Evolutionary conservation across 2,888 invertebrate species (phyloP).

Genomic region (Ethmia dodecea): DNA sequence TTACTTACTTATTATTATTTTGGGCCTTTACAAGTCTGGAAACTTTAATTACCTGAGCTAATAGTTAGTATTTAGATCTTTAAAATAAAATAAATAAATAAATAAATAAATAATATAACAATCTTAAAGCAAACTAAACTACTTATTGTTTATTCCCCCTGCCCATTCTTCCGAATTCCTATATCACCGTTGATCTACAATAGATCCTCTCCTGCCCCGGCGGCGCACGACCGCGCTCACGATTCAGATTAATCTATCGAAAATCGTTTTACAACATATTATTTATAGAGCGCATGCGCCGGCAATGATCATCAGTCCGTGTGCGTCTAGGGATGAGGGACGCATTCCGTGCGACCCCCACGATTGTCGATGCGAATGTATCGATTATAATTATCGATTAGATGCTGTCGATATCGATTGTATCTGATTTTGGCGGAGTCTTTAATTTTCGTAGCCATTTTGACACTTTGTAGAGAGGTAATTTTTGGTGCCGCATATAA

Average conservation of each 20-base stretch:
- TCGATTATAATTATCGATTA: slow-evolving; percentile 34
- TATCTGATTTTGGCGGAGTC: too few relatives aligned
- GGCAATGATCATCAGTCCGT: slow-evolving; percentile 76
- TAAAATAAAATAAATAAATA: too few relatives aligned
- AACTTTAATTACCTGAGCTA: too few relatives aligned
- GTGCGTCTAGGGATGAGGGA: slow-evolving; percentile 62
- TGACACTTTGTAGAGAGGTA: too few relatives aligned
- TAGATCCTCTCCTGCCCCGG: slow-evolving; percentile 66
- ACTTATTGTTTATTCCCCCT: neutral
- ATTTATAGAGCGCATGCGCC: slow-evolving; percentile 77
- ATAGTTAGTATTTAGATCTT: too few relatives aligned
- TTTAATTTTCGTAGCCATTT: too few relatives aligned
- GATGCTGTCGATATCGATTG: slow-evolving; percentile 16
- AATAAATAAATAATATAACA: too few relatives aligned
- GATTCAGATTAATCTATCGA: slow-evolving; percentile 79
- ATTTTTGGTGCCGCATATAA: too few relatives aligned
- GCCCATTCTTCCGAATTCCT: slow-evolving; percentile 36
- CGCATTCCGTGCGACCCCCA: slow-evolving; percentile 28
- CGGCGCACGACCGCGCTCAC: slow-evolving; percentile 74
- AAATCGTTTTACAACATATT: slow-evolving; percentile 79
- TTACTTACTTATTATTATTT: too few relatives aligned
- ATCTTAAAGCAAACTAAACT: too few relatives aligned
- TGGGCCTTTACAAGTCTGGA: too few relatives aligned
- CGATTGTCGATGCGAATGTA: slow-evolving; percentile 46
- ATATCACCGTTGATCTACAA: slow-evolving; percentile 64